Evolutionary conservation across 2,797 vertebrate genomes (phyloP), one percentile per base, ranked within the genome.

Genomic region (Muscicapa comitata): DNA sequence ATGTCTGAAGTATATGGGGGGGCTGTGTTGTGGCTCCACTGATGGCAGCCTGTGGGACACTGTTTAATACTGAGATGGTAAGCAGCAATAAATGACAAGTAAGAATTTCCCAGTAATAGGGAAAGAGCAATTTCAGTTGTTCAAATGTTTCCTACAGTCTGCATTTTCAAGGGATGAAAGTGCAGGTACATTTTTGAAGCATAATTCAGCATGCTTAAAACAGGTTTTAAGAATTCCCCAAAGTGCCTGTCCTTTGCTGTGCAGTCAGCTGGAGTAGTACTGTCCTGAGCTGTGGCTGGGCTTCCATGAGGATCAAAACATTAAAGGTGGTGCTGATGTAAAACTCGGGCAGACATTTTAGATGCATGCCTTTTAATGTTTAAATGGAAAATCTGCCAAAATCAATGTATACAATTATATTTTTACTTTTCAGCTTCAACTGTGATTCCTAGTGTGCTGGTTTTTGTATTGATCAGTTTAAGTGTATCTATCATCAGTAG

Each of bases 21-120:
- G 33, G 6, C 31, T 1, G 1, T 35, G 4, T 0, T 79, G 23
- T 43, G 35, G 13, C 28, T 73, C 6, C 29, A 37, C 0, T 19
- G 47, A 26, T 33, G 18, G 28, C 48, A 58, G 40, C 7, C 42
- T 59, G 2, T 31, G 16, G n/a, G 31, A 28, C n/a, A 29, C 29
- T 17, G 33, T 79, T 51, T 23, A 24, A 14, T 45, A 4, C 13
- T 38, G 38, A 38, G 71, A 10, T 47, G 82, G 45, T 65, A 23
- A 65, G 35, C 25, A 40, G 9, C n/a, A 35, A 6, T 16, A 61
- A 74, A 29, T 43, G 8, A 25, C n/a, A 35, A 38, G 19, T 51
- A 33, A 18, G 42, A 8, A 50, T 54, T 35, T 23, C n/a, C 13
- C 24, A 42, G 21, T 42, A 72, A 21, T 0, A 66, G 40, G 31